Conservation (phyloP, 2,113 vertebrate species). For the Rhinogobius similis region DNA sequence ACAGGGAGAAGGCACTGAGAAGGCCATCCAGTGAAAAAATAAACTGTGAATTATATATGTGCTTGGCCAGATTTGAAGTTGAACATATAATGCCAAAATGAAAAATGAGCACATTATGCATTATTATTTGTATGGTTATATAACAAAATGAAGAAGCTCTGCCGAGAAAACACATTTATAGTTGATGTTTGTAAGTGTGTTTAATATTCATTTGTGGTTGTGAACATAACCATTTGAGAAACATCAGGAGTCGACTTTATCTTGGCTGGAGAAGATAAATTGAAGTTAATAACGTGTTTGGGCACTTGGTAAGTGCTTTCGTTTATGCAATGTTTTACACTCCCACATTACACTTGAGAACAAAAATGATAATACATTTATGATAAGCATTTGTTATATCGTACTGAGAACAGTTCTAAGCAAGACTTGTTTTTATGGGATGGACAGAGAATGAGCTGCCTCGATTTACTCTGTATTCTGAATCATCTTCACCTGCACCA, state of each 20-base stretch:
- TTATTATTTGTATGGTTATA: background rate
- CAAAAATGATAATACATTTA: conserved; percentile 24
- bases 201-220: background rate
- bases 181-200: background rate
- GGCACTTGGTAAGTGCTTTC: conserved; percentile 17
- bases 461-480: too few relatives aligned
- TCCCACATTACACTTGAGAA: conserved; percentile 49
- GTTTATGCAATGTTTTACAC: conserved; percentile 35
- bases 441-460: too few relatives aligned
- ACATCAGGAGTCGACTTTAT: background rate
- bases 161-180: background rate
- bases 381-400: conserved; percentile 31
- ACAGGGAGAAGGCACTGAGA: background rate
- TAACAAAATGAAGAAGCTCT: background rate
- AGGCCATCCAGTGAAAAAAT: too few relatives aligned
- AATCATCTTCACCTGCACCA: too few relatives aligned
- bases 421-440: too few relatives aligned
- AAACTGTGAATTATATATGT: background rate
- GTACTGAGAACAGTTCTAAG: too few relatives aligned
- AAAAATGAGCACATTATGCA: background rate
- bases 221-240: background rate
- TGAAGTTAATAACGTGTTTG: conserved; percentile 6
- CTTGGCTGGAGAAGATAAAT: conserved; percentile 3
- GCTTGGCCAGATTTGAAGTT: background rate
- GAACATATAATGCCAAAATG: background rate